Evolutionary conservation across 2,888 invertebrate genomes (phyloP).

Genomic region (Drosophila nr. medialis): DNA sequence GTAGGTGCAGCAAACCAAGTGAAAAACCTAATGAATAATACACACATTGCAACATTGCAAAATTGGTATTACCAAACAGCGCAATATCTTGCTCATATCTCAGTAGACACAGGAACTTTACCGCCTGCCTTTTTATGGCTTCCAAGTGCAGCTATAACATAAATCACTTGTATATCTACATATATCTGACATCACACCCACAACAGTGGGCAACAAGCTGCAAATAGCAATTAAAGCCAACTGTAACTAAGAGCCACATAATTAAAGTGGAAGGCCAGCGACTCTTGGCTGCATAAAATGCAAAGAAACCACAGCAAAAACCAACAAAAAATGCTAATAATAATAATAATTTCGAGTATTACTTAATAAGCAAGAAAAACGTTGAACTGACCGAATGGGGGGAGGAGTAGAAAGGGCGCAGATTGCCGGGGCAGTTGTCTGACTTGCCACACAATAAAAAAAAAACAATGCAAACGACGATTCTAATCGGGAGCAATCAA

Average conservation of each 20-base stretch:
- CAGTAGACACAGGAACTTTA: constrained; percentile 29
- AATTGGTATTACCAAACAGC: constrained; percentile 29
- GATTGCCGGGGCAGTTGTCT: constrained; percentile 3
- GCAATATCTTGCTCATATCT: constrained; percentile 30
- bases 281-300: constrained; percentile 35
- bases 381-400: constrained; percentile 6
- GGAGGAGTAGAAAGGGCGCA: neutral
- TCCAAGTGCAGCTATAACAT: constrained; percentile 1
- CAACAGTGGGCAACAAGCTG: constrained; percentile 31
- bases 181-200: constrained; percentile 40
- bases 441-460: constrained; percentile 7
- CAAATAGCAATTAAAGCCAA: constrained; percentile 58
- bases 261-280: constrained; percentile 54
- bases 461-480: constrained; percentile 72
- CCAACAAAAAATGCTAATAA: constrained; percentile 11
- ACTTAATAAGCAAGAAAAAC: constrained; percentile 47
- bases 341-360: constrained; percentile 57
- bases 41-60: constrained; percentile 18
- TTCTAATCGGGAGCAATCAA: constrained; percentile 78
- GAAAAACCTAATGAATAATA: neutral
- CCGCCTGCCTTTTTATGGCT: neutral
- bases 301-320: constrained; percentile 8
- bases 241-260: constrained; percentile 51
- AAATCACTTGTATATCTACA: neutral
- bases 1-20: neutral